Base-by-base conservation (phyloP, 2,113 vertebrate species). In the Cryptoleucopteryx plumbea region DNA sequence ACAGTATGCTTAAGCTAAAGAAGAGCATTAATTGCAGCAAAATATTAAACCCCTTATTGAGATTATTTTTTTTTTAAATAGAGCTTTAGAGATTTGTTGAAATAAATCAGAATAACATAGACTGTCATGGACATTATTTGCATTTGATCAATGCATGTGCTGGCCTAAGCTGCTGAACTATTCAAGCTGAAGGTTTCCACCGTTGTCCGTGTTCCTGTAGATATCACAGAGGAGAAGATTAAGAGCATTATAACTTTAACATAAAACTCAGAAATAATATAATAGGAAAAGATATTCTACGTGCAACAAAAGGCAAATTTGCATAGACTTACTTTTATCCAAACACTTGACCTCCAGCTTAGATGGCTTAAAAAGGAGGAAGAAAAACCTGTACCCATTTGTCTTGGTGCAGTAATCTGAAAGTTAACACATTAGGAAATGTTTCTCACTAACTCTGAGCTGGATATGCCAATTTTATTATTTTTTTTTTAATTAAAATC, bases 151-250 rank as follows among this genome's bases (percentile, higher is more conserved):
- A 92, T 93, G 86, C 61, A 20, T 88, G 67, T 36, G 40, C 86
- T 88, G 70, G 88, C 91, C 94, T 98, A 95, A 97, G 94, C 95
- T 86, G 32, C 85, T 95, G 92, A 95, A 82, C 95, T 97, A 93
- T 93, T 98, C 94, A 95, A 50, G 47, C 87, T 94, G 89, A 96
- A 92, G 90, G 61, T 96, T 94, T 94, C 81, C 50, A 56, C 31
- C 58, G 94, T 97, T 98, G 95, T 97, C 72, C 95, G 90, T 95
- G 65, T 92, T 94, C 61, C 95, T 96, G 95, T 95, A 97, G 94
- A 88, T 97, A 96, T 56, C 93, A 96, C 71, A 91, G 95, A 94
- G 50, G 25, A 96, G 88, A 96, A 97, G 94, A 97, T 97, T 97
- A 97, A 94, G 93, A 95, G 94, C 88, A 84, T 97, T 97, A 93